phyloP scores from a whole-genome alignment of 2,888 invertebrate species.

The Nasonia oneida region DNA sequence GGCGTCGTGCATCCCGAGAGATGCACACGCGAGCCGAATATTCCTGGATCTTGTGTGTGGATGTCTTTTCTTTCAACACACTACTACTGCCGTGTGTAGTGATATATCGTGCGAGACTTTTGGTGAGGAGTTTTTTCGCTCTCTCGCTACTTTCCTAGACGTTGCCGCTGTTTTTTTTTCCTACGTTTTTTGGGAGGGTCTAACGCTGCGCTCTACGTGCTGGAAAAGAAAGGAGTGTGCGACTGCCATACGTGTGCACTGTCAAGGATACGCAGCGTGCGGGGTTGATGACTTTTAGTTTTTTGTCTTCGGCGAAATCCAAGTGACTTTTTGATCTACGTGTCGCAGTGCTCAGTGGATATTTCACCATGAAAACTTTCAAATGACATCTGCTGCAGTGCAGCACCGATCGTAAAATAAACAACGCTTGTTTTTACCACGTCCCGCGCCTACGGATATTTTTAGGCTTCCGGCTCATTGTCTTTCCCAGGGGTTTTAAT shows the following conservation, averaged over 20 bases:
- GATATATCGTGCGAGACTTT: constrained; percentile 26
- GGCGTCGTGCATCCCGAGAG: constrained; percentile 50
- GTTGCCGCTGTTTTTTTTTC: neutral
- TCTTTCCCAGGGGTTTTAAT: constrained; percentile 40
- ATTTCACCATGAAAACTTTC: too few species aligned
- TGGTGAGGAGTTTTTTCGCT: constrained; percentile 23
- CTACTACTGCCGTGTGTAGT: constrained; percentile 20
- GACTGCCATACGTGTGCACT: neutral
- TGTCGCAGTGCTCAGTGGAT: too few species aligned
- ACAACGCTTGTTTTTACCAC: neutral
- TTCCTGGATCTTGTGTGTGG: neutral
- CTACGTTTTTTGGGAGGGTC: neutral
- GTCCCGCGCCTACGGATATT: neutral
- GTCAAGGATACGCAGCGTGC: neutral
- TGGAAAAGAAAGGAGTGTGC: constrained; percentile 36
- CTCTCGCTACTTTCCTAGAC: constrained; percentile 21
- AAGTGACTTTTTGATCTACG: neutral
- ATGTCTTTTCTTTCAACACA: constrained; percentile 18
- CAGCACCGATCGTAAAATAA: neutral
- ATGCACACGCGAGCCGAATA: constrained; percentile 63
- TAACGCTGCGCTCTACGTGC: constrained; percentile 45
- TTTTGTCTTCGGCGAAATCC: neutral
- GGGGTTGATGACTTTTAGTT: neutral
- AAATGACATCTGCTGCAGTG: too few species aligned
- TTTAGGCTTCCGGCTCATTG: constrained; percentile 47